Conservation (phyloP, 2,113 vertebrate species). For the Ammodytes dubius region DNA sequence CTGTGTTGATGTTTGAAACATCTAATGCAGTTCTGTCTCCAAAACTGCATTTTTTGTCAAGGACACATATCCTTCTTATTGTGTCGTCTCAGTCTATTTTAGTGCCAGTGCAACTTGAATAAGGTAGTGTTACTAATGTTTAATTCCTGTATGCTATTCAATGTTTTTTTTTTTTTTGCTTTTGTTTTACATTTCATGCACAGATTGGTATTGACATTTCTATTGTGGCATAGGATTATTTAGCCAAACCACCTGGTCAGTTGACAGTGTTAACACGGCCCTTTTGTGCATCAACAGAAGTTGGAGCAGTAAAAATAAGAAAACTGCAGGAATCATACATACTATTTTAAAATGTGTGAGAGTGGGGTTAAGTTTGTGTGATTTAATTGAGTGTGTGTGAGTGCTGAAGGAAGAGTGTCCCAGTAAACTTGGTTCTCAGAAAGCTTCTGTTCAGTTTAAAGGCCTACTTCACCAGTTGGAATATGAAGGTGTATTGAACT, state of each 20-base stretch:
- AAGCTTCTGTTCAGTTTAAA: constrained; percentile 50
- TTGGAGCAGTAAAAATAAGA: constrained; percentile 31
- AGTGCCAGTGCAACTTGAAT: constrained; percentile 35
- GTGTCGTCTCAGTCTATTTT: background rate
- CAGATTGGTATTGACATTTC: constrained; percentile 35
- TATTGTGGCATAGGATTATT: constrained; percentile 42
- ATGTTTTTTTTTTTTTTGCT: background rate
- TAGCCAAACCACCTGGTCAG: constrained; percentile 19
- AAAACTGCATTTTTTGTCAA: background rate
- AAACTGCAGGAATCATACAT: constrained; percentile 53
- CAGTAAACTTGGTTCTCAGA: constrained; percentile 61
- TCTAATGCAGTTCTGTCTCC: constrained; percentile 8
- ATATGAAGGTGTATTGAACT: too few relatives aligned
- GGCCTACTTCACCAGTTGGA: too few relatives aligned
- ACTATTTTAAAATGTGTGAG: constrained; percentile 44
- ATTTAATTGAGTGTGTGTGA: constrained; percentile 27
- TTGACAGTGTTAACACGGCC: constrained; percentile 36
- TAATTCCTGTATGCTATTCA: constrained; percentile 17
- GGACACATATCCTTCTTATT: too few relatives aligned
- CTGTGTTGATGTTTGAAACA: background rate
- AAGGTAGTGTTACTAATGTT: constrained; percentile 27
- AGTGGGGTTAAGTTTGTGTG: constrained; percentile 35
- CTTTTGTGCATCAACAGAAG: constrained; percentile 42
- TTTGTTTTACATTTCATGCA: constrained; percentile 51
- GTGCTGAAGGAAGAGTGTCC: constrained; percentile 45